Conservation (phyloP, 2,113 vertebrate species). For the Nerophis lumbriciformis region DNA sequence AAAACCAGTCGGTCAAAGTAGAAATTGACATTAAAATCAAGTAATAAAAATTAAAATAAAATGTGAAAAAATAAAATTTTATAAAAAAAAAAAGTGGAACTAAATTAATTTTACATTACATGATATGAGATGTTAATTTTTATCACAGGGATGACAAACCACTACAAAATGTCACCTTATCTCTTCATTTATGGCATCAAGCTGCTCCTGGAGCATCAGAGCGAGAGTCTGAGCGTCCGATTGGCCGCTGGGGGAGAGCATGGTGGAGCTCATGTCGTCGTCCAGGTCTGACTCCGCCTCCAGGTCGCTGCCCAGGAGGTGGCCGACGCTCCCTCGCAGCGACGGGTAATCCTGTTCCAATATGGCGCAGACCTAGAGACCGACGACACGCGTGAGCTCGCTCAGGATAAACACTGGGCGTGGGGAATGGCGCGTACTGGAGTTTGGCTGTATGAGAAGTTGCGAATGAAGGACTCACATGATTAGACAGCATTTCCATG, state of each 20-base stretch:
- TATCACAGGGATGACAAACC: too few species aligned
- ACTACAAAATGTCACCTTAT: constrained; percentile 76
- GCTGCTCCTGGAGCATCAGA: constrained; percentile 94
- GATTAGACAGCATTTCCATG: constrained; percentile 57
- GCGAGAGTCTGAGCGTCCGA: constrained; percentile 93
- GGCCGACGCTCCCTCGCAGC: constrained; percentile 75
- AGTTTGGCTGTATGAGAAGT: constrained; percentile 29
- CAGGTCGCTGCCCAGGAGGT: constrained; percentile 83
- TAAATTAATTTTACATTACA: too few species aligned
- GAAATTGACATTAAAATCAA: too few species aligned
- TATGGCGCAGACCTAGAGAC: constrained; percentile 57
- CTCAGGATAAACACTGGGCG: neutral
- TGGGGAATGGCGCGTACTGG: neutral
- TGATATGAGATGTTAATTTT: too few species aligned
- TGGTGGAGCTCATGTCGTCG: constrained; percentile 81
- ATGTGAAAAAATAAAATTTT: too few species aligned
- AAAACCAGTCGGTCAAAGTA: too few species aligned
- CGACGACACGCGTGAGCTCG: neutral
- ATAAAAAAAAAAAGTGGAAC: too few species aligned
- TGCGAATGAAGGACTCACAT: constrained; percentile 66
- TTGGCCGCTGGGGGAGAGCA: constrained; percentile 86
- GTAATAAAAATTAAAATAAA: too few species aligned
- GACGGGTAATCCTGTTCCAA: constrained; percentile 82
- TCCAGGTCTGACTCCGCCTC: constrained; percentile 87
- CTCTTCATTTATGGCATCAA: constrained; percentile 95